Conservation (phyloP, 2,888 invertebrate genomes). For the Sthenelais limicola region DNA sequence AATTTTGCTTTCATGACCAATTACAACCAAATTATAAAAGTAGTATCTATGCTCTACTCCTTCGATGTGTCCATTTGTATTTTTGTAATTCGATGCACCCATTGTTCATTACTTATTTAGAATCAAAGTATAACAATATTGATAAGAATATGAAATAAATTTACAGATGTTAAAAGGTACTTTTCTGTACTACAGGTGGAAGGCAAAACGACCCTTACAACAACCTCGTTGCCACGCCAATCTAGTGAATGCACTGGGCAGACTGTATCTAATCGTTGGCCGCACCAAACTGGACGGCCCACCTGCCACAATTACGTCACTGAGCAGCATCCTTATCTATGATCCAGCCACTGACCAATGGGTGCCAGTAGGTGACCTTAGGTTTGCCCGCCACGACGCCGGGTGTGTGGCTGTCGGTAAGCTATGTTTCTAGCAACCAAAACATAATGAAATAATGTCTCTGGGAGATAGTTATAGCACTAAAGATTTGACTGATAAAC, state of each 20-base stretch:
- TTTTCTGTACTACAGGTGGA: conserved; percentile 52
- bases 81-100: neutral
- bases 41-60: too few relatives aligned
- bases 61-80: neutral
- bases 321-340: conserved; percentile 58
- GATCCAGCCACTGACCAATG: conserved; percentile 55
- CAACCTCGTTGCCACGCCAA: conserved; percentile 57
- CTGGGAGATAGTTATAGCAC: too few relatives aligned
- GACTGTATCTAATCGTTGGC: conserved; percentile 60
- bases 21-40: too few relatives aligned
- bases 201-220: conserved; percentile 50
- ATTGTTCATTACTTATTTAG: neutral
- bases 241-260: conserved; percentile 53
- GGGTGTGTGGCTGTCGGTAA: conserved; percentile 52
- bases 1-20: too few relatives aligned
- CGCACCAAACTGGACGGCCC: conserved; percentile 50
- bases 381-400: conserved; percentile 55
- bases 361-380: conserved; percentile 51
- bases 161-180: neutral
- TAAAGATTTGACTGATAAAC: too few relatives aligned
- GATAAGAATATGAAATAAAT: neutral
- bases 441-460: too few relatives aligned
- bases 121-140: neutral
- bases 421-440: too few relatives aligned
- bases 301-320: conserved; percentile 49